A percentile compares a stretch with the other conserved stretches of the same genome.
Evolutionary conservation across 2,888 invertebrate genomes (phyloP).

Genomic region (Callosobruchus maculatus): DNA sequence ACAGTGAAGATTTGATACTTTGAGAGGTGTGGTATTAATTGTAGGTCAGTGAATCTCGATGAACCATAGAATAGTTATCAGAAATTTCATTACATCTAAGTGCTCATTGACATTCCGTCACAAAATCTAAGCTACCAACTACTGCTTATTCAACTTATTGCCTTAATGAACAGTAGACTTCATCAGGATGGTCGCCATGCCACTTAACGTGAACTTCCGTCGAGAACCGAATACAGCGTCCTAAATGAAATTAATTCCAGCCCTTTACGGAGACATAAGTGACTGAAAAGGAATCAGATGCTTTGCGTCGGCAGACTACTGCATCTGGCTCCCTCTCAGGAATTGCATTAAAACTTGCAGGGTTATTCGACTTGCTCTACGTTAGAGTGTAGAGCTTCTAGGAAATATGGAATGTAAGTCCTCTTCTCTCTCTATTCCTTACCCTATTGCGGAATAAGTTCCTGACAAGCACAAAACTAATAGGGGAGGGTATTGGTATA

Average conservation of each 20-base stretch:
- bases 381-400: background rate
- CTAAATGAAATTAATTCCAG: background rate
- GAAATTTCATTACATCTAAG: no score
- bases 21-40: no score
- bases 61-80: no score
- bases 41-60: no score
- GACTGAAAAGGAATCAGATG: background rate
- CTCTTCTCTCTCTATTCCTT: background rate
- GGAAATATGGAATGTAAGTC: background rate
- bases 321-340: background rate
- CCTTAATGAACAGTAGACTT: no score
- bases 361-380: background rate
- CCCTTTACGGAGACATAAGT: background rate
- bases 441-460: background rate
- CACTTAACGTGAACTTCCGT: no score
- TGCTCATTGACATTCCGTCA: no score
- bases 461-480: background rate
- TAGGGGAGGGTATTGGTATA: no score
- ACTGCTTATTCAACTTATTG: no score
- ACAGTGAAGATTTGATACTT: no score
- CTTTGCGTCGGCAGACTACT: background rate
- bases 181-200: no score
- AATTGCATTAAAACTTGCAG: background rate
- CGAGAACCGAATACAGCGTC: background rate
- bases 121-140: no score